Evolutionary conservation across 2,888 invertebrate species (phyloP), one percentile per base, ranked within the genome.

Genomic region (Caenorhabditis virilis): DNA sequence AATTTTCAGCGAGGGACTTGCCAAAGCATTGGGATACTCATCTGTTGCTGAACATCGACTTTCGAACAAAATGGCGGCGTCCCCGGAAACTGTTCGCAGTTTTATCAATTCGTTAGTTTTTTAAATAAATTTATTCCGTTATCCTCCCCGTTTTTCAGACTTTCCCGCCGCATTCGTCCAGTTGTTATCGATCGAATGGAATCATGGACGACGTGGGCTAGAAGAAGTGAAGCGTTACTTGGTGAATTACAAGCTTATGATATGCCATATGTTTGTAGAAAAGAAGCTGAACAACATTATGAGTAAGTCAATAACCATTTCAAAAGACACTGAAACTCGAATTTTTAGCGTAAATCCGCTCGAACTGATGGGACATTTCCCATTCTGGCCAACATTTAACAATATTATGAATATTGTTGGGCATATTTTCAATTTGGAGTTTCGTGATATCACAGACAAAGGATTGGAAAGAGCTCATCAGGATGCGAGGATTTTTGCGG

Each of bases 321-420:
- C 6, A 7, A 4, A 16, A 41, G 6, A 6, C 6, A 16, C n/a
- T 53, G 2, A 43, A 39, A 16, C 16, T 42, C 11, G 13, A 38
- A 22, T 30, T 42, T 60, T 77, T 53, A 80, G 80, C 23, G 74
- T 80, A 13, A 68, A 81, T 33, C 58, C 75, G 16, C 48, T 82
- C 27, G 78, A 78, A 22, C 46, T 82, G 57, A 79, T 81, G 82
- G 79, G 80, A 18, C 72, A 82, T 58, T 82, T 82, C 65, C 82
- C 82, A 7, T 79, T 79, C 68, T 79, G 79, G 82, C 74, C 72
- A 6, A 82, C 82, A n/a, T 82, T 79, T 59, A 71, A 81, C 42
- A 81, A 78, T 46, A 55, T 78, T 27, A 47, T 60, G 13, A 50
- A 54, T 23, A 53, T 81, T 20, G 62, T 78, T 20, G 60, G 71